Evolutionary conservation across 2,888 invertebrate species (phyloP), one percentile per base, ranked within the genome.

Genomic region (Eupeodes luniger): DNA sequence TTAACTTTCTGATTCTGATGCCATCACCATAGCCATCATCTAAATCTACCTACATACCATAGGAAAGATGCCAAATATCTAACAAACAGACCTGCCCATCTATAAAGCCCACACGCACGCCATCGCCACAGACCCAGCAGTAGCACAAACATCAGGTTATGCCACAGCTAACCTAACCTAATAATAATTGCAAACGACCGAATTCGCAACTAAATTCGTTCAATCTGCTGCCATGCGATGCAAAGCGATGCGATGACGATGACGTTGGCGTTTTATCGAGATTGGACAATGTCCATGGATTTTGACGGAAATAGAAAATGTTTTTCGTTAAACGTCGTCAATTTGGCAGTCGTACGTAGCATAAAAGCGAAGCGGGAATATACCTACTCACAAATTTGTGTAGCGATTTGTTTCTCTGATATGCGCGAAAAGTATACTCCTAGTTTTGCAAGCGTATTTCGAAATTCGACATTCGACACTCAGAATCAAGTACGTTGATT

Each of bases 221-320:
- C 89, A 90, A 40, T 40, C 91, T 92, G 44, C 7, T 36, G 36
- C n/a, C 93, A 93, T 93, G 93, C 27, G 27, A 27, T 27, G 27
- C 27, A 3, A 27, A 27, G 27, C 27, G 44, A 12, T 36, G 36
- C n/a, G 93, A 93, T 93, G 93, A 92, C 91, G 27, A 27, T 27
- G 27, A 27, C 27, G 27, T 27, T 27, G 27, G 27, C 27, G 92
- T 92, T 92, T 93, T 93, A 93, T 93, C 93, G 91, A 91, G 93
- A 93, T 93, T 91, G 93, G 93, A 91, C 92, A 91, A 90, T 92
- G 92, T 92, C 93, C 93, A 93, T 92, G 85, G 85, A 85, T 81
- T 89, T 93, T 92, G 91, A 92, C 91, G 91, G 91, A 92, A 91
- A 91, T 90, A 90, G 90, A 90, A 80, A 87, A 59, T 59, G 59